Evolutionary conservation across 2,888 invertebrate species (phyloP).

Genomic region (Melinopterus prodromus): DNA sequence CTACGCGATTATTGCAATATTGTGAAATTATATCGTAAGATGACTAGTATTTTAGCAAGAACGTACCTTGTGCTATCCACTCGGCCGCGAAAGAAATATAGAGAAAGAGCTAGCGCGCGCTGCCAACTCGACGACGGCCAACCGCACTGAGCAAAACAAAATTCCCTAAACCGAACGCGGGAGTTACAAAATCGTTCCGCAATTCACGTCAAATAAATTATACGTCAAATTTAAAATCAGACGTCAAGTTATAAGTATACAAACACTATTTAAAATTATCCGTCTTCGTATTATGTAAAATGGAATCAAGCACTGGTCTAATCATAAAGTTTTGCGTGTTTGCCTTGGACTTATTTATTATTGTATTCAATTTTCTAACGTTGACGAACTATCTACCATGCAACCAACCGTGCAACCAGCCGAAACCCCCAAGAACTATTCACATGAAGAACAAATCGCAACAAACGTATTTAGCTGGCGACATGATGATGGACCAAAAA

Average conservation of each 20-base stretch:
- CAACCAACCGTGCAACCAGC: neutral
- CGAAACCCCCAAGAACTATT: neutral
- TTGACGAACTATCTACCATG: slow-evolving; percentile 31
- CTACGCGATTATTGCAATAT: neutral
- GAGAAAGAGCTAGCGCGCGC: slow-evolving; percentile 13
- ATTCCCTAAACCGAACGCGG: neutral
- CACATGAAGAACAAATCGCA: slow-evolving; percentile 30
- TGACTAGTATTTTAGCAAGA: slow-evolving; percentile 28
- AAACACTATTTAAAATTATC: slow-evolving; percentile 29
- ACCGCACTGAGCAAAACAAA: neutral
- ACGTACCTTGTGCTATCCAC: slow-evolving; percentile 22
- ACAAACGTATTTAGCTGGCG: slow-evolving; percentile 34
- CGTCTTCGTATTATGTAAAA: slow-evolving; percentile 28
- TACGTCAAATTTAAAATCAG: slow-evolving; percentile 23
- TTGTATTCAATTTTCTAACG: slow-evolving; percentile 33
- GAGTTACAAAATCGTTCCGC: slow-evolving; percentile 14
- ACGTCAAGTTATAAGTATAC: slow-evolving; percentile 22
- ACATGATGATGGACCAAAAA: slow-evolving; percentile 7
- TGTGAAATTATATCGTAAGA: slow-evolving; percentile 24
- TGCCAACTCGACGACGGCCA: slow-evolving; percentile 10
- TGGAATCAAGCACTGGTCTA: slow-evolving; percentile 33
- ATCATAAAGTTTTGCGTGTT: slow-evolving; percentile 34
- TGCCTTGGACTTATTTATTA: slow-evolving; percentile 31
- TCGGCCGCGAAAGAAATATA: slow-evolving; percentile 30
- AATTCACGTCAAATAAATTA: neutral